phyloP scores from a whole-genome alignment of 2,113 vertebrate genomes.

The Gavialis gangeticus region DNA sequence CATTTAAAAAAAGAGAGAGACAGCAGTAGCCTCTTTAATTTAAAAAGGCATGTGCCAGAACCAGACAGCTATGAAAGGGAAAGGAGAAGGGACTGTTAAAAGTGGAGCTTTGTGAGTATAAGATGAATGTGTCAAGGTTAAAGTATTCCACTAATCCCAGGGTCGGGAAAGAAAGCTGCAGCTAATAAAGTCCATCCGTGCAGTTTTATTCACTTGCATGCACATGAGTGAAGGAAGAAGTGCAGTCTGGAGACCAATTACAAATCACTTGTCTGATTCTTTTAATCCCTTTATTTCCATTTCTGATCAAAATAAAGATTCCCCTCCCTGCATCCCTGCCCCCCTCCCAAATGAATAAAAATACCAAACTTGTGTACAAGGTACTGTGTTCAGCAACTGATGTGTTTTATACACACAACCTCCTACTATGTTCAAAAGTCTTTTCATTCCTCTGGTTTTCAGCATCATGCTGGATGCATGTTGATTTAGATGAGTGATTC shows the following conservation, averaged over 20 bases:
- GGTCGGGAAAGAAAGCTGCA: conserved; percentile 69
- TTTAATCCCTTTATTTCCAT: conserved; percentile 81
- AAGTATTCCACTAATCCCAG: conserved; percentile 76
- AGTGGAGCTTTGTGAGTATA: conserved; percentile 57
- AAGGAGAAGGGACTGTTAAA: conserved; percentile 42
- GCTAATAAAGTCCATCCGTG: conserved; percentile 72
- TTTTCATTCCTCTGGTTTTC: not conserved
- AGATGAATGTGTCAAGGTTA: conserved; percentile 78
- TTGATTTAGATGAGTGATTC: not conserved
- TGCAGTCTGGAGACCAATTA: conserved; percentile 80
- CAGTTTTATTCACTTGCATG: conserved; percentile 63
- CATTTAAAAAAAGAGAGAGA: not conserved
- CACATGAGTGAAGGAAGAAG: conserved; percentile 60
- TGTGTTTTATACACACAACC: not conserved
- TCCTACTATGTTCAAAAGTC: conserved; percentile 16
- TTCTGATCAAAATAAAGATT: conserved; percentile 76
- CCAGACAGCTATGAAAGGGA: conserved; percentile 61
- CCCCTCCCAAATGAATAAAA: not conserved
- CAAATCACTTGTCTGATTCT: conserved; percentile 77
- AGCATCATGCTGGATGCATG: not conserved
- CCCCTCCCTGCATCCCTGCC: not conserved
- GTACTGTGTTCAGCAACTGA: conserved; percentile 10
- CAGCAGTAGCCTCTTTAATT: conserved; percentile 47
- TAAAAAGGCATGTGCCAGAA: conserved; percentile 59
- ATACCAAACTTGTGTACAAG: not conserved